Evolutionary conservation across 2,797 vertebrate species (phyloP).

Genomic region (Carcharodon carcharias): DNA sequence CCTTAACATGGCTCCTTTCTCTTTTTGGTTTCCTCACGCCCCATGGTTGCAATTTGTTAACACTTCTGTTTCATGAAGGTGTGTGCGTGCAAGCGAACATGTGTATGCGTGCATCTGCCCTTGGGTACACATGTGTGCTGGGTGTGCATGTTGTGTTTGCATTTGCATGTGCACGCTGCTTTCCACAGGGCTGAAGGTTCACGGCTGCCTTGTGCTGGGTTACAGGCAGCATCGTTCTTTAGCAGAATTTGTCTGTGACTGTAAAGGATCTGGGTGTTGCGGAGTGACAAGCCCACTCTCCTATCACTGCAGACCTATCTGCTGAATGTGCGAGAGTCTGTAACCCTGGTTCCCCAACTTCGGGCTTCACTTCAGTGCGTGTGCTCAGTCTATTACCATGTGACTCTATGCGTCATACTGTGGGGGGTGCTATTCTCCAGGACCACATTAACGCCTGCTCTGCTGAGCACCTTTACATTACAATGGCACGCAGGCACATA

Average conservation of each 20-base stretch:
- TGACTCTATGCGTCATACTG: no score
- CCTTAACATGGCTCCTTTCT: no score
- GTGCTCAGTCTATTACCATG: no score
- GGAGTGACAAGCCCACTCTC: background rate
- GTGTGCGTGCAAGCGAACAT: no score
- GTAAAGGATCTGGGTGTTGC: background rate
- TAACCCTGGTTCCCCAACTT: no score
- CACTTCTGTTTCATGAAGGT: no score
- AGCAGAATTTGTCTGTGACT: background rate
- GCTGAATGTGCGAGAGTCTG: background rate
- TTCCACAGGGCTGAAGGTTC: background rate
- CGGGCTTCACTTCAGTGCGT: background rate
- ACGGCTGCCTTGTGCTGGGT: background rate
- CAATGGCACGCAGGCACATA: no score
- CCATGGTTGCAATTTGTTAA: background rate
- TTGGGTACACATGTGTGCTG: background rate
- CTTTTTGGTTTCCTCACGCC: background rate
- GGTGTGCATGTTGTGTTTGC: background rate
- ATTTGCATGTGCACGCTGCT: no score
- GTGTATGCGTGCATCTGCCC: background rate
- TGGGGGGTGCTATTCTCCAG: no score
- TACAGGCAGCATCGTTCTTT: background rate
- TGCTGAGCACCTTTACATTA: no score
- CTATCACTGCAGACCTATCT: background rate
- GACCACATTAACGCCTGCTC: no score